Evolutionary conservation across 1,140 invertebrate genomes (phyloP).

Genomic region (Wiebesia pumilae): DNA sequence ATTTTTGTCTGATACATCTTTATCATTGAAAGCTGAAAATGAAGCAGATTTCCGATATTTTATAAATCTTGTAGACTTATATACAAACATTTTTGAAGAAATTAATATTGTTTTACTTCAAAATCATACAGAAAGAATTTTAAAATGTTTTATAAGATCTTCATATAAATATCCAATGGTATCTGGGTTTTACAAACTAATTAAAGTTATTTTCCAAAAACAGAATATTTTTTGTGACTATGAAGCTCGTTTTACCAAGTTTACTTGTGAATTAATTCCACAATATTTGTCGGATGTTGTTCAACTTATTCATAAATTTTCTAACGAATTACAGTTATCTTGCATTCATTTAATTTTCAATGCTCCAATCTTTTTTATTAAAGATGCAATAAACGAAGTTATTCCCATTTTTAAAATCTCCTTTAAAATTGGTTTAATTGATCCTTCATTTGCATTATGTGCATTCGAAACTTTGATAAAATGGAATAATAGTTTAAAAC

Average conservation of each 20-base stretch:
- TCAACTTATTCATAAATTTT: conserved; percentile 73
- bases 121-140: conserved; percentile 75
- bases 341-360: conserved; percentile 75
- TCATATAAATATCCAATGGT: conserved; percentile 76
- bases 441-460: conserved; percentile 77
- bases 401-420: conserved; percentile 77
- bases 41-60: conserved; percentile 81
- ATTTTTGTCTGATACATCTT: conserved; percentile 71
- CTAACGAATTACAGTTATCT: conserved; percentile 75
- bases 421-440: conserved; percentile 77
- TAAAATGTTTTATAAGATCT: conserved; percentile 75
- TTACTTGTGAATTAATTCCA: conserved; percentile 62
- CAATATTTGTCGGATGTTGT: conserved; percentile 76
- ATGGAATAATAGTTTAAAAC: conserved; percentile 72
- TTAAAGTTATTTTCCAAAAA: conserved; percentile 70
- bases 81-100: conserved; percentile 75
- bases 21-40: conserved; percentile 74
- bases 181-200: conserved; percentile 78
- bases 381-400: conserved; percentile 71
- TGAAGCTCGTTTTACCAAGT: conserved; percentile 53
- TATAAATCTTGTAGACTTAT: conserved; percentile 81
- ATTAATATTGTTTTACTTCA: conserved; percentile 68
- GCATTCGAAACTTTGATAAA: conserved; percentile 77
- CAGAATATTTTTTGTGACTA: conserved; percentile 60
- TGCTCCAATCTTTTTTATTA: conserved; percentile 76